phyloP scores from a whole-genome alignment of 2,888 invertebrate genomes.

The Drosophila histrio region DNA sequence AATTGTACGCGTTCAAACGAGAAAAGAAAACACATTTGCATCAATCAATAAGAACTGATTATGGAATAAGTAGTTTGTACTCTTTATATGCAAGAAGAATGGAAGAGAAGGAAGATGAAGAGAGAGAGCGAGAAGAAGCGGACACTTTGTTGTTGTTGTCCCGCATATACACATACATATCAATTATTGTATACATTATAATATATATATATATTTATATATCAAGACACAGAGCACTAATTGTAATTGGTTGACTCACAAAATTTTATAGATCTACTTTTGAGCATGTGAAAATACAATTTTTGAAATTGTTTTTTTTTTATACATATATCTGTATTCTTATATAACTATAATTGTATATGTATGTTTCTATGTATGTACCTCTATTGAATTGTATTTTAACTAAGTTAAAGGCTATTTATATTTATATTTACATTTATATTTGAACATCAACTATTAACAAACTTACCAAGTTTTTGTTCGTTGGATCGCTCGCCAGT shows the following conservation, averaged over 20 bases:
- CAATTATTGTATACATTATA: constrained; percentile 48
- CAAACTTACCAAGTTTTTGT: constrained; percentile 10
- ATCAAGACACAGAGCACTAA: constrained; percentile 55
- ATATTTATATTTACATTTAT: constrained; percentile 26
- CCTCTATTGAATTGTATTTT: constrained; percentile 68
- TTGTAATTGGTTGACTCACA: constrained; percentile 5
- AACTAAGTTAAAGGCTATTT: constrained; percentile 57
- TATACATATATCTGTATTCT: constrained; percentile 19
- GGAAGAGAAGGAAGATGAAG: constrained; percentile 17
- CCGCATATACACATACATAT: constrained; percentile 57
- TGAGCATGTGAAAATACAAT: constrained; percentile 51
- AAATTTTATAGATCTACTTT: constrained; percentile 50
- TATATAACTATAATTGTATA: constrained; percentile 21
- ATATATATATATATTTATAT: constrained; percentile 58
- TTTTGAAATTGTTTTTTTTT: constrained; percentile 72
- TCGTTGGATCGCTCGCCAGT: constrained; percentile 15
- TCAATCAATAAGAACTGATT: constrained; percentile 84
- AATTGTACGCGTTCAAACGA: constrained; percentile 49
- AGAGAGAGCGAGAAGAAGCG: constrained; percentile 37
- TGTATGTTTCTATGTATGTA: constrained; percentile 55
- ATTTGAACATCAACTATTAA: constrained; percentile 8
- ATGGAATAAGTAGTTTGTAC: constrained; percentile 84
- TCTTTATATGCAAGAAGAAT: constrained; percentile 68
- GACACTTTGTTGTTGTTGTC: constrained; percentile 28
- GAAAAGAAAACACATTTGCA: constrained; percentile 61